Evolutionary conservation across 2,113 vertebrate species (phyloP).

Genomic region (Todiramphus saurophagus): DNA sequence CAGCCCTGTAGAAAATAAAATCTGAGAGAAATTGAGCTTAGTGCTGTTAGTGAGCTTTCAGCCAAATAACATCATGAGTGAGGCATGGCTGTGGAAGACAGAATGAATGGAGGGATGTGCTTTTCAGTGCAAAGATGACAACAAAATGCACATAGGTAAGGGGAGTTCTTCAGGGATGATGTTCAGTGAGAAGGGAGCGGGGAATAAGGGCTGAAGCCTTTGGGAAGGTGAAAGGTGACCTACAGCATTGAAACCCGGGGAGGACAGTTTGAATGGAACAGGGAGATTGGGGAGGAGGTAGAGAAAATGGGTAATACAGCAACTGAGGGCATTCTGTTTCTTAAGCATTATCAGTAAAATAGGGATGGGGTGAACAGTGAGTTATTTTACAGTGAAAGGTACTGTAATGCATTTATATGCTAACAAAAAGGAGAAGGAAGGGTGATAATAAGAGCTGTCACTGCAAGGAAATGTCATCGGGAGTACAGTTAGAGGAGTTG

Average conservation of each 20-base stretch:
- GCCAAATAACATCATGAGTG: neutral
- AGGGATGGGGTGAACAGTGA: neutral
- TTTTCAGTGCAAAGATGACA: neutral
- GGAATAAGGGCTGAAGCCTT: neutral
- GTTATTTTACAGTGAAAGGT: neutral
- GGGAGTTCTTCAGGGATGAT: neutral
- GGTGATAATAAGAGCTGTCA: neutral
- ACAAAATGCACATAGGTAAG: neutral
- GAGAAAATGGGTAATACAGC: neutral
- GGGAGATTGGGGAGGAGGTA: neutral
- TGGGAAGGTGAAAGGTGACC: neutral
- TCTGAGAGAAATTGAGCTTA: neutral
- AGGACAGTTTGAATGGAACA: neutral
- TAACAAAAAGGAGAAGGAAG: neutral
- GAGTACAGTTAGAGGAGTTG: neutral
- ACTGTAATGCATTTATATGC: neutral
- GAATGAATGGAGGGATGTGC: accelerated
- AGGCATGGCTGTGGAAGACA: neutral
- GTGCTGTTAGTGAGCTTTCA: neutral
- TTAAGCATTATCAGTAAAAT: neutral
- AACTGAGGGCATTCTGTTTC: neutral
- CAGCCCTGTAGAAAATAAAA: neutral
- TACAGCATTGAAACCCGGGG: neutral
- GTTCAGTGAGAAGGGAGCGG: neutral
- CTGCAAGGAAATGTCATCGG: neutral